phyloP scores from a whole-genome alignment of 2,888 invertebrate species.

The Latrodectus hesperus region DNA sequence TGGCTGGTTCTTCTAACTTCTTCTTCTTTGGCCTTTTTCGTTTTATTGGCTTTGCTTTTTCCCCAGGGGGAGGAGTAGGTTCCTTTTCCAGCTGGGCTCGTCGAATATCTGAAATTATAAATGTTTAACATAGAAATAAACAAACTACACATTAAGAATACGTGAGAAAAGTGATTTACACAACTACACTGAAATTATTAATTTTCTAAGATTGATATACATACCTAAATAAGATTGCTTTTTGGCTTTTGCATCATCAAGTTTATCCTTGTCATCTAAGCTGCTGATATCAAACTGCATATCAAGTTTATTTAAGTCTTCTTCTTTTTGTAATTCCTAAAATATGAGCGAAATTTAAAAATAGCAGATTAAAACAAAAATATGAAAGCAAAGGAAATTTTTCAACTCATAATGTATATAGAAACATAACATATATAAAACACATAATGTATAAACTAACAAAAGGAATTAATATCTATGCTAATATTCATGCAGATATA shows the following conservation, averaged over 20 bases:
- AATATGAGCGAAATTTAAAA: neutral
- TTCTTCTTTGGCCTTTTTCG: conserved; percentile 69
- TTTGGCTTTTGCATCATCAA: conserved; percentile 54
- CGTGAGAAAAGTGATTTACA: neutral
- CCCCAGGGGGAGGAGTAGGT: conserved; percentile 71
- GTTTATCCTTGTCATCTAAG: conserved; percentile 39
- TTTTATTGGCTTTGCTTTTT: conserved; percentile 70
- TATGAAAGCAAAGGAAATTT: neutral
- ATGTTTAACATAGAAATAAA: neutral
- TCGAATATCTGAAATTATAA: conserved; percentile 69
- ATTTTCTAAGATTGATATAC: neutral
- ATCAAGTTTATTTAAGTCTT: conserved; percentile 46
- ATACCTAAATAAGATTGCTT: conserved; percentile 67
- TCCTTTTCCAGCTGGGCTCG: conserved; percentile 71
- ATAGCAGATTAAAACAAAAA: neutral
- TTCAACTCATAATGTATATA: conserved; percentile 1
- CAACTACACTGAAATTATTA: neutral
- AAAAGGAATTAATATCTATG: neutral
- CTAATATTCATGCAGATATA: neutral
- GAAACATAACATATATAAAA: neutral
- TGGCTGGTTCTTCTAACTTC: conserved; percentile 44
- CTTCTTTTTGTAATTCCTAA: conserved; percentile 56
- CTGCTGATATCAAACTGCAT: conserved; percentile 47
- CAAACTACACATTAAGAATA: neutral
- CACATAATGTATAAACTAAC: neutral